These are phyloP conservation scores for Pocillopora meandrina DNA, from an alignment of 92 coral and sea anemone species.

Conservation along the genomic window DNA sequence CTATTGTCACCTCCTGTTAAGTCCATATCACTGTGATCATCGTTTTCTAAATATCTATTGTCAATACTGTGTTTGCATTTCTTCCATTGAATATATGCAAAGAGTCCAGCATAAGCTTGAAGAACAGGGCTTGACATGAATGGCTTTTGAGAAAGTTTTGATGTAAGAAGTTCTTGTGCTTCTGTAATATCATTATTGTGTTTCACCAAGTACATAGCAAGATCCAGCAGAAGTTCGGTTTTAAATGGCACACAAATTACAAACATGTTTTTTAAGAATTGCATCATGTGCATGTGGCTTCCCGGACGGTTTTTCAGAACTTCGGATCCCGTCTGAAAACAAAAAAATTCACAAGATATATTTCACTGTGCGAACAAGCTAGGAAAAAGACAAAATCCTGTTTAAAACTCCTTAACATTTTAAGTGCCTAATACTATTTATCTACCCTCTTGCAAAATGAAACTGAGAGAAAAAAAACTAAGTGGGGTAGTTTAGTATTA, in stretches of 20 bases:
- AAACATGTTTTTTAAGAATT: slow-evolving; percentile 82
- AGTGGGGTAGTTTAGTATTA: no score
- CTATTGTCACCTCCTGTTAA: neutral
- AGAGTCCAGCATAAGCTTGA: slow-evolving; percentile 78
- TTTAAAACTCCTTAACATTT: no score
- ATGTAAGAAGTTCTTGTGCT: slow-evolving; percentile 76
- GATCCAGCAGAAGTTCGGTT: slow-evolving; percentile 77
- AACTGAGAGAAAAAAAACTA: no score
- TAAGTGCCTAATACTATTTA: no score
- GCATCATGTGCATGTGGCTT: slow-evolving; percentile 56
- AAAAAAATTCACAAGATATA: neutral
- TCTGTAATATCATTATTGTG: slow-evolving; percentile 71
- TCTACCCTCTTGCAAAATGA: no score
- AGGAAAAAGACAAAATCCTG: no score
- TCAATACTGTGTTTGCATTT: slow-evolving; percentile 36
- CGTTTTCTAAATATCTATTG: slow-evolving; percentile 9
- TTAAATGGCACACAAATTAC: slow-evolving; percentile 67
- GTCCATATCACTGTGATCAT: neutral
- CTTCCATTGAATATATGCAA: slow-evolving; percentile 76
- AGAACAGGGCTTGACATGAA: slow-evolving; percentile 57
- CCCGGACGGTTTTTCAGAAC: slow-evolving; percentile 57
- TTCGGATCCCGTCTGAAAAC: slow-evolving; percentile 71
- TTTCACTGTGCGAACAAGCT: no score
- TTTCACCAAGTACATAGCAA: slow-evolving; percentile 74
- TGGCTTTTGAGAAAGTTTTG: slow-evolving; percentile 55